phyloP scores from a whole-genome alignment of 64 coral and sea anemone genomes.

The Stichodactyla helianthus region DNA sequence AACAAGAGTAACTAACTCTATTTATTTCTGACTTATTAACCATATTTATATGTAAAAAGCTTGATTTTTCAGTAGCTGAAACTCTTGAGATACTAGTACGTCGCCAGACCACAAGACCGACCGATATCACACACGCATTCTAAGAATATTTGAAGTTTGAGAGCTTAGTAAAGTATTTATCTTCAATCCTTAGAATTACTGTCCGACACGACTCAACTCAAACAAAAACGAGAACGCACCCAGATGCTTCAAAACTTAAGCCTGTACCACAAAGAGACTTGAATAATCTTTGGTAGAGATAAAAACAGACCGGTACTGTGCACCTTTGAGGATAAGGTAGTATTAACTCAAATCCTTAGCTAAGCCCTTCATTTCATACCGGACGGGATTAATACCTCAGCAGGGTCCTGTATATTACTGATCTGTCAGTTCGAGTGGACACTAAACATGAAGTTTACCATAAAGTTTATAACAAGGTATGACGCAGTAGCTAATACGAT shows the following conservation, averaged over 20 bases:
- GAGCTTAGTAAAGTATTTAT: background rate
- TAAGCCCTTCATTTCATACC: background rate
- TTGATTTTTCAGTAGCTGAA: background rate
- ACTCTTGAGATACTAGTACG: background rate
- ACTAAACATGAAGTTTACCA: background rate
- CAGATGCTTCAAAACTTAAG: background rate
- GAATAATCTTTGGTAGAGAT: background rate
- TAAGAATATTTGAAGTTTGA: background rate
- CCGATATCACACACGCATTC: background rate
- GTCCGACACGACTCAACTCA: background rate
- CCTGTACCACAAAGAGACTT: background rate
- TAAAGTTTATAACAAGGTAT: background rate
- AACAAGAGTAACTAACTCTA: too few species aligned
- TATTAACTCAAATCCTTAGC: background rate
- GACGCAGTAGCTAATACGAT: background rate
- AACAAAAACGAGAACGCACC: background rate
- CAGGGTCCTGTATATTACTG: background rate
- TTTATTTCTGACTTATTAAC: too few species aligned
- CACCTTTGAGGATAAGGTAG: background rate
- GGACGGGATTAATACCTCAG: constrained; percentile 1
- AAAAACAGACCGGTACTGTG: background rate
- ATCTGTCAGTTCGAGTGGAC: background rate
- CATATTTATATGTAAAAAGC: background rate
- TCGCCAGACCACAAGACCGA: background rate
- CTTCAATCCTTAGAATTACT: background rate